Percentiles rank a stretch among this genome's conserved stretches.
These are phyloP conservation scores for Cybosia mesomella DNA, from an alignment of 2,888 invertebrate species.

Conservation along the genomic window DNA sequence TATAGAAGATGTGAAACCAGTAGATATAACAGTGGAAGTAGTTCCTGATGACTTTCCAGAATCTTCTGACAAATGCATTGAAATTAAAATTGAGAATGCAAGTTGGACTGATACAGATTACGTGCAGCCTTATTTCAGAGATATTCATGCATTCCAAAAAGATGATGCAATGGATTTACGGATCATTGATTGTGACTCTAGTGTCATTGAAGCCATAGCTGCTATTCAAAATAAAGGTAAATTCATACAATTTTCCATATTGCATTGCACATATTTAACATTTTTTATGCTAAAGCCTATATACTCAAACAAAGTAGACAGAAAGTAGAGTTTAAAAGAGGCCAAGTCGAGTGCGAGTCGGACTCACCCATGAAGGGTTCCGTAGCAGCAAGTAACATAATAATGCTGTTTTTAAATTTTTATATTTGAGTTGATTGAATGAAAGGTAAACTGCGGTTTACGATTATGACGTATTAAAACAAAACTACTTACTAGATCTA, in stretches of 20 bases:
- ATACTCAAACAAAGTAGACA: no score
- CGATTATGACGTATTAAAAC: no score
- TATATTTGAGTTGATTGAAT: no score
- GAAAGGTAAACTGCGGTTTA: no score
- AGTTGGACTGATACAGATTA: slow-evolving; percentile 48
- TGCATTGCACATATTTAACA: neutral
- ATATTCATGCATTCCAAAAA: slow-evolving; percentile 60
- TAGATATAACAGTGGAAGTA: slow-evolving; percentile 23
- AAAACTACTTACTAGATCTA: no score
- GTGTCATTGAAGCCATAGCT: slow-evolving; percentile 62
- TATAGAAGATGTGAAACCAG: slow-evolving; percentile 29
- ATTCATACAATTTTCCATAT: slow-evolving; percentile 6
- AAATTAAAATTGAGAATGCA: slow-evolving; percentile 47
- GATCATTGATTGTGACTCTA: slow-evolving; percentile 63
- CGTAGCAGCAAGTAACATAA: no score
- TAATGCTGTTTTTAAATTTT: no score
- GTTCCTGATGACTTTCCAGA: slow-evolving; percentile 23
- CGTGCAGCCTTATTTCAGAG: slow-evolving; percentile 63
- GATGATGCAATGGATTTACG: slow-evolving; percentile 49
- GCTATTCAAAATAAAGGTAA: slow-evolving; percentile 63
- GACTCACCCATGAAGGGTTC: no score
- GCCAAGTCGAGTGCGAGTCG: no score
- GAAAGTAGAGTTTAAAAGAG: no score
- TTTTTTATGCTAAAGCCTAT: no score
- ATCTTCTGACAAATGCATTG: slow-evolving; percentile 29